Evolutionary conservation across 23 tunicate species (phyloP), one percentile per base, ranked within the genome.

Genomic region (Halocynthia roretzi): DNA sequence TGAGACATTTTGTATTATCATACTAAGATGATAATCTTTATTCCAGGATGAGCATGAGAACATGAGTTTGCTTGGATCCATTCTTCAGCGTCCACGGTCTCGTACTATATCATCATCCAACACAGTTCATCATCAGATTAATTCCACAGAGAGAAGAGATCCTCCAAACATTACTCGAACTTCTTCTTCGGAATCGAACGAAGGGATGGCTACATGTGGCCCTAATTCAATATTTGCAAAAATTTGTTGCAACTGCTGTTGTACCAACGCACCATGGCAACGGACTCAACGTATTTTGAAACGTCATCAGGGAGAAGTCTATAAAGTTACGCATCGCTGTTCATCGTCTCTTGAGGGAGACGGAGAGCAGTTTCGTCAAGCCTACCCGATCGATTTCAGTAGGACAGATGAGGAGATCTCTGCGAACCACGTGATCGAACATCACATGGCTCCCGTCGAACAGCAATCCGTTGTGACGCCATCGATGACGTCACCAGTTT

Each of bases 211-310:
- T n/a, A 22, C 21, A 22, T 74, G 78, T 54, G 78, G 78, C 8
- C 78, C 78, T 8, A 52, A 74, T 18, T 74, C 78, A 54, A 74
- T 74, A 10, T 74, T 74, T 6, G 78, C 62, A 0, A 75, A 74
- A 6, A 82, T 68, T 5, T 87, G 82, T 22, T 87, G 93, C 62
- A 83, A 85, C 20, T 87, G 93, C 50, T 87, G 93, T 62, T 87
- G 93, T 55, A 82, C 57, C 58, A 87, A 87, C 75, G 86, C 93
- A 40, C 86, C 86, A 52, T 82, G 93, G 86, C 93, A 87, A 71
- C 93, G 93, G 56, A 74, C 78, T 54, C 44, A 31, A 31, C 61
- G 65, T 8, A 74, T 74, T 14, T 18, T 74, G 7, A 74, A 74
- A 74, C 78, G 78, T 56, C 55, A 54, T 54, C 61, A 64, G 12